Conservation (phyloP, 2,113 vertebrate species). For the Chlorocebus sabaeus region DNA sequence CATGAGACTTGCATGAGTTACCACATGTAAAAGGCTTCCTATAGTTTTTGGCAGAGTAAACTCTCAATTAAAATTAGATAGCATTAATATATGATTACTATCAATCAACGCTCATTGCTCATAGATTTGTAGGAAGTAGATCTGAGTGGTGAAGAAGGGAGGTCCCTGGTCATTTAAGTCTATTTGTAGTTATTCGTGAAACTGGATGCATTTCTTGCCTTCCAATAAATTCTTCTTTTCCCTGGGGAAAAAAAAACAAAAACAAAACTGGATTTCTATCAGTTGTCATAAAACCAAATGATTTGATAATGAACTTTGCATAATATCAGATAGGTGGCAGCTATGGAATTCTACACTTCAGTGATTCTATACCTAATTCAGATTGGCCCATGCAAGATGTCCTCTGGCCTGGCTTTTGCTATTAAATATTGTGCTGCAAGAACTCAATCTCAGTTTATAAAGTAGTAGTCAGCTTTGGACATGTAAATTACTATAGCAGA, state of each 20-base stretch:
- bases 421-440: background rate
- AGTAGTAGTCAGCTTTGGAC: background rate
- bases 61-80: background rate
- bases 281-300: background rate
- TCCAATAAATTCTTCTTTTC: background rate
- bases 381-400: background rate
- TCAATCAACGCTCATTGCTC: background rate
- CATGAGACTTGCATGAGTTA: background rate
- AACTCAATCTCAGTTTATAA: background rate
- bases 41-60: background rate
- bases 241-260: no score
- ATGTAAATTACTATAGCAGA: background rate
- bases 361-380: background rate
- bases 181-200: background rate
- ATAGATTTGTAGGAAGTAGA: background rate
- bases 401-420: background rate
- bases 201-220: background rate
- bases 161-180: background rate
- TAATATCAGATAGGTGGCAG: background rate
- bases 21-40: background rate
- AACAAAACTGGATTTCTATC: background rate
- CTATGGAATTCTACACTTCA: background rate
- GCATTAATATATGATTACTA: background rate
- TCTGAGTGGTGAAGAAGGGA: background rate
- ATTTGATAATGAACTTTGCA: background rate